Base-by-base conservation (phyloP, 2,888 invertebrate genomes). In the Harpalus rufipes region DNA sequence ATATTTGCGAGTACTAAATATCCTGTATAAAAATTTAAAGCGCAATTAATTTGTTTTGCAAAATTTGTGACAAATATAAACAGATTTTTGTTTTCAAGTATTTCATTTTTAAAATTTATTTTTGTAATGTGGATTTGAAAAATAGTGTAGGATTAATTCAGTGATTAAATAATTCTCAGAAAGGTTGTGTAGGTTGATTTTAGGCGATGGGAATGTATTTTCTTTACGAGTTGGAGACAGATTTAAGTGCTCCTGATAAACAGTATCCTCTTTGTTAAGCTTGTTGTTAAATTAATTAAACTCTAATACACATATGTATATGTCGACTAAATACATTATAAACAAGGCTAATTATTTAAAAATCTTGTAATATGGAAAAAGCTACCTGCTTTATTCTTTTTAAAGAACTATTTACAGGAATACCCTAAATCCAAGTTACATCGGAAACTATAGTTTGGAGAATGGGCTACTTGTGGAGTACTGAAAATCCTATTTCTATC, bases 161-260 rank as follows among this genome's bases (percentile, higher is more conserved):
- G 18, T 74, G 72, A 74, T 74, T 74, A 74, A 41, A 74, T 44
- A 74, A 44, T 74, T 44, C 72, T 16, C 16, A 8, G 72, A 74
- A 74, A 41, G 16, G 72, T 14, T 18, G 72, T 44, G 72, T 74
- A 44, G 72, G 44, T 8, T 68, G 44, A 41, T 74, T 74, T 51
- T 12, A 41, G 44, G 44, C 21, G 39, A 41, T 68, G 21, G 41
- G 51, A n/a, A 18, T 74, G 16, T 51, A 74, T 68, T 68, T 68
- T 41, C 14, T 68, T 25, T 68, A 39, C 39, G 25, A 68, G 39
- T 68, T 74, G 72, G 51, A 44, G 44, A 41, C 41, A 74, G 18
- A 18, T 51, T 44, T 10, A 14, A 68, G 44, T 44, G 72, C n/a
- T 51, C 41, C 16, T 32, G 14, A 68, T 32, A 12, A 68, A 68